Evolutionary conservation across 2,113 vertebrate genomes (phyloP), one percentile per base, ranked within the genome.

Genomic region (Scytalopus superciliaris): DNA sequence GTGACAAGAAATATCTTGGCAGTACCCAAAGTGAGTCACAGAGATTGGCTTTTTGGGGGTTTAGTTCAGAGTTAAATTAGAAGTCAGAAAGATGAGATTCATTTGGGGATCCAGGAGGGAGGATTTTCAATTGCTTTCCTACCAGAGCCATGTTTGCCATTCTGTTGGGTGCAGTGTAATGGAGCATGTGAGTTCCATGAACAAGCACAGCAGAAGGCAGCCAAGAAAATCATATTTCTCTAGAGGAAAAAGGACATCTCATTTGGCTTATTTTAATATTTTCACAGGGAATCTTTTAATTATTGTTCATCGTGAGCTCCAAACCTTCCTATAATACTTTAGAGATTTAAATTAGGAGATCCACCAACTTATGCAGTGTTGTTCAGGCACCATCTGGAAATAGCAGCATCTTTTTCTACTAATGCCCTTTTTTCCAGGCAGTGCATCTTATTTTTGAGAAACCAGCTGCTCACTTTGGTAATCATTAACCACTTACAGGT

Each of bases 151-250:
- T 22, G 75, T 57, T 50, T 70, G 23, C 55, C 10, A 1, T 44
- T 63, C 27, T 72, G 11, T 28, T 33, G 39, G 14, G 55, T 64
- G 52, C 50, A 17, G 1, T 8, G 37, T 21, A 69, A 25, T 2
- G 6, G 17, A 56, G 8, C 35, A 13, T 0, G 1, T 18, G 53
- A 64, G 56, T 55, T 35, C 39, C 2, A 0, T 14, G 22, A 66
- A 16, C 37, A 85, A 68, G 35, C 35, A 33, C 24, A 86, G 47
- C 27, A 84, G 62, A 78, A 85, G 42, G 28, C 25, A 83, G 25
- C 13, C 49, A 69, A 53, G 37, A 27, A 55, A 80, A 50, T 42
- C 19, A 2, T 15, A 4, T 15, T 70, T 31, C 37, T 79, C 3
- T 19, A 30, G 28, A 53, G 27, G 22, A 33, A 10, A 27, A 91